Evolutionary conservation across 2,888 invertebrate genomes (phyloP), one percentile per base, ranked within the genome.

Genomic region (Mythimna lalbum): DNA sequence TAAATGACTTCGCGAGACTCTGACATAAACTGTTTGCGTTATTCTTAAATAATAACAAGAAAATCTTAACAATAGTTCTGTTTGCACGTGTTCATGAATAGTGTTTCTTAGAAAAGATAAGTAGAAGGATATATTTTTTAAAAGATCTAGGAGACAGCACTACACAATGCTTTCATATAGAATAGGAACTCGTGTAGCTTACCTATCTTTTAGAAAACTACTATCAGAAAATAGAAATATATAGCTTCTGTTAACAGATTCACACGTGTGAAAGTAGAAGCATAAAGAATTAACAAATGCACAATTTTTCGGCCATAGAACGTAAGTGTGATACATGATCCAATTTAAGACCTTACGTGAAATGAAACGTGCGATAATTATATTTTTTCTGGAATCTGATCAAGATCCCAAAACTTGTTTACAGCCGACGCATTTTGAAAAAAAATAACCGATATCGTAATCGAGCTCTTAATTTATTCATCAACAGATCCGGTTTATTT

Each of bases 1-100:
- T 84, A 89, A 89, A 90, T 88, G 87, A 88, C 87, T 70, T 64
- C 84, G 80, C 74, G 71, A 82, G 78, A 73, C 64, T 86, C 76
- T 86, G 74, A 66, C 69, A 88, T 78, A 73, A n/a, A 83, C 81
- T 69, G 70, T 69, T 76, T 73, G 74, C 76, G 78, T 82, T 81
- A 80, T 86, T 84, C 77, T 62, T 78, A 71, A 85, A 83, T 79
- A 83, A 74, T 83, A 82, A 84, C 61, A 66, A 57, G 67, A 65
- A 73, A 69, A 64, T 63, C 52, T 33, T 53, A 21, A 64, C 60
- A 67, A 65, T 49, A 49, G 43, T 47, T 70, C 31, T 52, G 39
- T 64, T 59, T 56, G 79, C 59, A 23, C 55, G 33, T 52, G 21
- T 53, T 23, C 63, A 27, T 56, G 36, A 27, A 49, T 43, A 33